A percentile compares a stretch with the other conserved stretches of the same genome.
These are phyloP conservation scores for Sus scrofa DNA, from an alignment of 2,113 vertebrate genomes.

Conservation along the genomic window T2T-Sscrofa CM000818.6:109307501-109308000, in stretches of 20 bases:
- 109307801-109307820: background rate
- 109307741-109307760: conserved; percentile 3
- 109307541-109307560: background rate
- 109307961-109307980: background rate
- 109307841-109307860: background rate
- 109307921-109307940: background rate
- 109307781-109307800: background rate
- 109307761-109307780: background rate
- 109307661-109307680: background rate
- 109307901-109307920: background rate
- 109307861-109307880: conserved; percentile 12
- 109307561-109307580: background rate
- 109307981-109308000: background rate
- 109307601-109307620: background rate
- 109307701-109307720: background rate
- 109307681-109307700: background rate
- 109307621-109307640: background rate
- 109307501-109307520: background rate
- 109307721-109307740: background rate
- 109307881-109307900: conserved; percentile 10
- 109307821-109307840: background rate
- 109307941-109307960: background rate
- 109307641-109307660: background rate
- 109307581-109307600: background rate
- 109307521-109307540: background rate